Conservation (phyloP, 2,888 invertebrate genomes). For the Acanthosepion pharaonis region DNA sequence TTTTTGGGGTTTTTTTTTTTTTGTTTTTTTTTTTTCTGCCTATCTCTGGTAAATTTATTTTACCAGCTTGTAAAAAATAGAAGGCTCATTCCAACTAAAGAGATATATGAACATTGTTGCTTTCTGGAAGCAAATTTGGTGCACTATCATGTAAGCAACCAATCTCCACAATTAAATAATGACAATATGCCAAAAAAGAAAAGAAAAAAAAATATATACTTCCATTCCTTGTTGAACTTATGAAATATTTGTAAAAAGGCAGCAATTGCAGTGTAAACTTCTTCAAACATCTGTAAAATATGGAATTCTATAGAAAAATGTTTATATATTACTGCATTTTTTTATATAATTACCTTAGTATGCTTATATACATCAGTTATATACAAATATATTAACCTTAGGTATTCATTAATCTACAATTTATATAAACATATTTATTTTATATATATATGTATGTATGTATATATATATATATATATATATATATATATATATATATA, state of each 20-base stretch:
- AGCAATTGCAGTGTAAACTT: neutral
- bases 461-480: neutral
- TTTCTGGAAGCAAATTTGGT: neutral
- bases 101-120: neutral
- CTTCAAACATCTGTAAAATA: neutral
- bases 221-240: neutral
- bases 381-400: conserved; percentile 24
- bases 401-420: neutral
- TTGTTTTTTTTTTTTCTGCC: neutral
- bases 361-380: neutral
- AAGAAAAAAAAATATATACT: neutral
- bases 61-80: neutral
- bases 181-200: neutral
- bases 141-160: neutral
- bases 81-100: neutral
- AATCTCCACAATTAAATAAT: neutral
- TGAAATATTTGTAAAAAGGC: neutral
- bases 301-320: neutral
- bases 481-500: neutral
- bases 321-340: neutral
- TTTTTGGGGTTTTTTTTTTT: neutral
- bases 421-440: neutral
- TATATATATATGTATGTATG: conserved; percentile 4
- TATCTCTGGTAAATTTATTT: neutral
- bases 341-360: neutral